Evolutionary conservation across 1,140 invertebrate genomes (phyloP), one percentile per base, ranked within the genome.

Genomic region (Dolichoris vasculosae): DNA sequence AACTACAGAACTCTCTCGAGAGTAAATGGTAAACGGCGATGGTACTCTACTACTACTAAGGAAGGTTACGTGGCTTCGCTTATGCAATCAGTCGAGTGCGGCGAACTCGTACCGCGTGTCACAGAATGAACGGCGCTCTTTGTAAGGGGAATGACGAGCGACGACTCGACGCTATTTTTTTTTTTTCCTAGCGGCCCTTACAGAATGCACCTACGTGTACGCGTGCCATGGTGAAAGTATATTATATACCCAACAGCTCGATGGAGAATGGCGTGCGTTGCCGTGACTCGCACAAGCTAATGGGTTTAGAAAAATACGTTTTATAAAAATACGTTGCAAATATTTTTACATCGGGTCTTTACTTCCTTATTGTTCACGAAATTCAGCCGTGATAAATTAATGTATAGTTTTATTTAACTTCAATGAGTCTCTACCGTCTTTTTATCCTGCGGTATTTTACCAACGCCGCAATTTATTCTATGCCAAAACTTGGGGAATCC

Each of bases 141-240:
- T 59, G 23, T 59, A 4, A 1, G 2, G 0, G 55, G 73, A 30
- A 32, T 32, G 30, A 43, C 40, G n/a, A 40, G 40, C 55, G 23
- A 59, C 55, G 55, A 4, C 13, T 26, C 20, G 55, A 9, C 23
- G 3, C 13, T 23, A 26, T 2, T 59, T 55, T 69, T 13, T 69
- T 2, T 59, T 55, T 69, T 13, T 69, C 15, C 35, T 32, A 23
- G 35, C 35, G 38, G 11, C 38, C 69, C 40, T 73, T 73, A 73
- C 1, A 73, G 23, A 73, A 73, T 73, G 23, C 69, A 73, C 38
- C 69, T 43, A 73, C 20, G 23, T 43, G 20, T 73, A 40, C 67
- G 38, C 38, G 38, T 73, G 69, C 69, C 69, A 26, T 9, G 40
- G 69, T 73, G 69, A 73, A 73, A 73, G 69, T 73, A 38, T 26